Base-by-base conservation (phyloP, 2,888 invertebrate species). In the Agonopterix heracliana region DNA sequence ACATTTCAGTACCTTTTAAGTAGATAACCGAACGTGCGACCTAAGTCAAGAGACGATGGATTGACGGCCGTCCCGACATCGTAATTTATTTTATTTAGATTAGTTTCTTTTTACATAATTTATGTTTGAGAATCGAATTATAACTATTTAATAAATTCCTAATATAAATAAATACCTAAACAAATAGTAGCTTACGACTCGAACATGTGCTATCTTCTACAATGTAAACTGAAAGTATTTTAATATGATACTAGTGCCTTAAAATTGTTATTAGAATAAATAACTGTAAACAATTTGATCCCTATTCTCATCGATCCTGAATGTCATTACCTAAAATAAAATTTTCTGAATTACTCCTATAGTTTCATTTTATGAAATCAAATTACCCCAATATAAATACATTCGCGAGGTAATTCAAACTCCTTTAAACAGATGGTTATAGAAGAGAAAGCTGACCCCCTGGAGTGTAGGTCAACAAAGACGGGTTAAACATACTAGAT, bases 31-130 rank as follows among this genome's bases (percentile, higher is more conserved):
- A 87, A 85, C 83, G 81, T 83, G 87, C 86, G 87, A 86, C 87
- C 85, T 86, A 83, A 87, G 87, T 88, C 88, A 87, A 79, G 80
- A 78, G 78, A 81, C 85, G 84, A 83, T 87, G 81, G 76, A 83
- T 81, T 79, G 80, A 85, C 87, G 86, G 86, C 86, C 85, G 86
- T 87, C 86, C 88, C 88, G 81, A 83, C 79, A 85, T 85, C 86
- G 86, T 88, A 87, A 87, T 86, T 88, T 87, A 87, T 88, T 88
- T 74, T 79, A 79, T 71, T 73, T 86, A 87, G 84, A 48, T 54
- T 81, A 84, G 75, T 74, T 78, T 74, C 69, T 61, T 71, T 83
- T 78, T 77, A 82, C 71, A 68, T 84, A 80, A 86, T 82, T 86
- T 87, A 86, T 87, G 76, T 66, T 69, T 64, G 67, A 68, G 56